Percentiles rank a stretch among this genome's conserved stretches.
Conservation (phyloP, 2,113 vertebrate genomes). For the Cyanoderma ruficeps region DNA sequence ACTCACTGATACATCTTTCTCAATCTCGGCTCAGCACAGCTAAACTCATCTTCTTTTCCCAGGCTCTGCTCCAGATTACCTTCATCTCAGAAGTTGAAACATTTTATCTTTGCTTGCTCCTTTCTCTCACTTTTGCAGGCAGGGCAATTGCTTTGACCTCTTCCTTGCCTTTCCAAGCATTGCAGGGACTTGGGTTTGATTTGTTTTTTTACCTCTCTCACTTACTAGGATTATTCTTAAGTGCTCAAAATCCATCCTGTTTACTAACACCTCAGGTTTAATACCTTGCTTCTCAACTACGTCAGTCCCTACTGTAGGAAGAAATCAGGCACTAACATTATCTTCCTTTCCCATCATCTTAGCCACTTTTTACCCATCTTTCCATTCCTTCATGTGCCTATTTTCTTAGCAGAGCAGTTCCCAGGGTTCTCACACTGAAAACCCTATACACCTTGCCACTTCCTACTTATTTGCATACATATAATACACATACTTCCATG, state of each 20-base stretch:
- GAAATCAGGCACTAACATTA: background rate
- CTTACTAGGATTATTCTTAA: background rate
- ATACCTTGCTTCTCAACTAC: background rate
- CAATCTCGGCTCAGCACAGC: background rate
- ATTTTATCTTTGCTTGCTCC: background rate
- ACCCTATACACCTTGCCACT: background rate
- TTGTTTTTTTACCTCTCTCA: background rate
- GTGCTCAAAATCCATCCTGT: background rate
- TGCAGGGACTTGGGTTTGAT: background rate
- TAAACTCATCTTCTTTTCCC: background rate
- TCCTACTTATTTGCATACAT: background rate
- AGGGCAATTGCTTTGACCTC: background rate
- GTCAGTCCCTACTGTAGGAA: fast-evolving
- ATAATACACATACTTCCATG: background rate
- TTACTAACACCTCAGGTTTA: background rate
- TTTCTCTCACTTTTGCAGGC: background rate
- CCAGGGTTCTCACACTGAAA: background rate
- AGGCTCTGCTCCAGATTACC: background rate
- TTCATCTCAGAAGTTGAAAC: background rate
- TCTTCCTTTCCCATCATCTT: background rate
- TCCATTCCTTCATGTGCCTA: background rate
- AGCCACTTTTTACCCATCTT: background rate
- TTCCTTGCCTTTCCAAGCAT: background rate
- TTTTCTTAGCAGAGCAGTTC: background rate
- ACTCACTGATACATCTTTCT: background rate